Conservation (phyloP, 1,140 invertebrate species). For the Bombus haemorrhoidalis region DNA sequence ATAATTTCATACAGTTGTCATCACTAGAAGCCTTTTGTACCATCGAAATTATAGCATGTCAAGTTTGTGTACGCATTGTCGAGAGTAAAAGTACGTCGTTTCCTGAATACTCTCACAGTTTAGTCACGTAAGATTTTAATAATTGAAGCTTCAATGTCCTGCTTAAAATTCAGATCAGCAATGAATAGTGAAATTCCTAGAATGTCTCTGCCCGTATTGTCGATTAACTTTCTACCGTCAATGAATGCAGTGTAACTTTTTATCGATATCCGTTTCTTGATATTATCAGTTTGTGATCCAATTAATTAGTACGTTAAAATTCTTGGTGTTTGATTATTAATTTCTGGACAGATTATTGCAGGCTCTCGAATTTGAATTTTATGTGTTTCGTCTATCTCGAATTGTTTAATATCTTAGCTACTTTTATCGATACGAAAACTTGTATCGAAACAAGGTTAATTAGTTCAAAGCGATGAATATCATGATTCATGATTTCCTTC, state of each 20-base stretch:
- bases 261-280: too few species aligned
- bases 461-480: too few species aligned
- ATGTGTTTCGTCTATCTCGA: too few species aligned
- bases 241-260: background rate
- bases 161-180: conserved; percentile 12
- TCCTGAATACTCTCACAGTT: background rate
- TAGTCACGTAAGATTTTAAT: conserved; percentile 37
- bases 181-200: conserved; percentile 8
- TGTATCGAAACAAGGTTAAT: too few species aligned
- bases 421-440: too few species aligned
- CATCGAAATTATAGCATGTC: background rate
- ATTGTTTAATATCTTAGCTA: too few species aligned
- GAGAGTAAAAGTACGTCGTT: conserved; percentile 36
- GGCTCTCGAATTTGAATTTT: too few species aligned
- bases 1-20: too few species aligned
- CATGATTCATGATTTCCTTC: too few species aligned
- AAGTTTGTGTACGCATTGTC: background rate
- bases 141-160: background rate
- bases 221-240: conserved; percentile 14
- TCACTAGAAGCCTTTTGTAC: background rate
- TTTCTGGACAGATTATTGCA: too few species aligned
- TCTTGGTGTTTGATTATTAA: background rate
- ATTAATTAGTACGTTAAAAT: background rate
- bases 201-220: background rate
- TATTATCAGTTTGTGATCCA: too few species aligned